These are phyloP conservation scores for Rhyacophila evoluta DNA, from an alignment of 2,888 invertebrate genomes.

Conservation along the genomic window DNA sequence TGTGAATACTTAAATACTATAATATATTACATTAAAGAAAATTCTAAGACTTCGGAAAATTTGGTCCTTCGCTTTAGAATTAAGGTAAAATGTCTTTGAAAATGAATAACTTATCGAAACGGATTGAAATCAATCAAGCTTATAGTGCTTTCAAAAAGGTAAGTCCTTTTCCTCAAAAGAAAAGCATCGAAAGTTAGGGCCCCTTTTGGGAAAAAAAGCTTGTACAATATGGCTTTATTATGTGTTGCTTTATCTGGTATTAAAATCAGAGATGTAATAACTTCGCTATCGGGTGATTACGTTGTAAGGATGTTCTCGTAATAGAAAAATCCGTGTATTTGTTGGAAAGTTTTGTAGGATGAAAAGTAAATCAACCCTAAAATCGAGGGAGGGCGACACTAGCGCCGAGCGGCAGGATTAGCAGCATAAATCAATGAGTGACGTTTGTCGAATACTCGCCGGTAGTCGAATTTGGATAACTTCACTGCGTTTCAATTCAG, in stretches of 20 bases:
- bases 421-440: slow-evolving; percentile 51
- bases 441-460: slow-evolving; percentile 36
- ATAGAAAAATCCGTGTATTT: neutral
- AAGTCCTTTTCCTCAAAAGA: neutral
- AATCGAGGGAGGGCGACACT: slow-evolving; percentile 27
- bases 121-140: slow-evolving; percentile 13
- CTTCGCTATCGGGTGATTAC: neutral
- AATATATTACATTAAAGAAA: neutral
- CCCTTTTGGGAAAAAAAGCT: neutral
- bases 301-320: neutral
- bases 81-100: neutral
- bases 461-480: neutral
- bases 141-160: neutral
- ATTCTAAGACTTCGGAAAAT: neutral
- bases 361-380: neutral
- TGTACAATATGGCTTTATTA: neutral
- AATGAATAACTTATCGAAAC: neutral
- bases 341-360: neutral
- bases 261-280: neutral
- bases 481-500: slow-evolving; percentile 33
- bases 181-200: neutral
- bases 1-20: no score
- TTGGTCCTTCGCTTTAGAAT: neutral
- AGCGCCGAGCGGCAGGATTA: slow-evolving; percentile 38
- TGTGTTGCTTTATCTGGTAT: neutral